phyloP scores from a whole-genome alignment of 2,797 vertebrate genomes.

The Hippopotamyrus pictus region DNA sequence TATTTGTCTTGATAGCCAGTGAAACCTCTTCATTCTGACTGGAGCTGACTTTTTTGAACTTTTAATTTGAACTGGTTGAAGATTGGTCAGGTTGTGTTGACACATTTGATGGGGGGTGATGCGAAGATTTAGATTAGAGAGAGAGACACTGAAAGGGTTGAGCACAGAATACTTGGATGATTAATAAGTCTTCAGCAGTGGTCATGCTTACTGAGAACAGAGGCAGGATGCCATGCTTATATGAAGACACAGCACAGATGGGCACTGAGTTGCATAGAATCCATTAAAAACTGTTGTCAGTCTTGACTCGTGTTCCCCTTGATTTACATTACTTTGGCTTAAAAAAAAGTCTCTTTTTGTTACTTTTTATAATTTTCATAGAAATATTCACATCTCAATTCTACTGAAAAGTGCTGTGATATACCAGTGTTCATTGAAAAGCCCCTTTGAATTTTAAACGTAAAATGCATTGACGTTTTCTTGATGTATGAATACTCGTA shows the following conservation, averaged over 20 bases:
- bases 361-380: slow-evolving; percentile 5
- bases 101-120: neutral
- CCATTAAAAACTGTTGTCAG: slow-evolving; percentile 1
- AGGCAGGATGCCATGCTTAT: neutral
- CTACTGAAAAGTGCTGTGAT: neutral
- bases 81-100: neutral
- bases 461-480: neutral
- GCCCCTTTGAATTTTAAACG: slow-evolving; percentile 5
- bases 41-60: neutral
- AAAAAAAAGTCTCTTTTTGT: neutral
- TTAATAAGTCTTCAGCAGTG: neutral
- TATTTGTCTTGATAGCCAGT: neutral
- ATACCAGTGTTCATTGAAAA: slow-evolving; percentile 13
- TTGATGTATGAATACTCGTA: neutral
- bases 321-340: neutral
- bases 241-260: neutral
- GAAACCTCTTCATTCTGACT: neutral
- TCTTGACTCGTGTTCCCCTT: slow-evolving; percentile 10
- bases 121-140: neutral
- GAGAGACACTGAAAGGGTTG: neutral
- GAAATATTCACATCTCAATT: neutral
- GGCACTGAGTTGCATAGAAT: slow-evolving; percentile 24
- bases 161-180: neutral
- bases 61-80: neutral
- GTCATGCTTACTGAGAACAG: neutral